Evolutionary conservation across 2,888 invertebrate species (phyloP).

Genomic region (Orthonychiurus folsomi): DNA sequence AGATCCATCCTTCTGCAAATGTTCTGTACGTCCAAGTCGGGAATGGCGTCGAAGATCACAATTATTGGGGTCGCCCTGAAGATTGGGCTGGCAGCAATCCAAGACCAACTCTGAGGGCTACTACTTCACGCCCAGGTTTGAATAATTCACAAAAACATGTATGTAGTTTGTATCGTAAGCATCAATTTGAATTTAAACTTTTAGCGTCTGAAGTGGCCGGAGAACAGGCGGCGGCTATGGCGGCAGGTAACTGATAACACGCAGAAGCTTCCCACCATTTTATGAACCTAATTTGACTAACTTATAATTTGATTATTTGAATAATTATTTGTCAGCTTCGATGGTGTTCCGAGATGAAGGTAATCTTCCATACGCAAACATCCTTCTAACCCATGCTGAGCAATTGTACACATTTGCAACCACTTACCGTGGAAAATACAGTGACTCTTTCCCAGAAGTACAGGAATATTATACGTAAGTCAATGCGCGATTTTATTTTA

Average conservation of each 20-base stretch:
- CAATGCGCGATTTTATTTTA: not conserved
- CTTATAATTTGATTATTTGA: too few species aligned
- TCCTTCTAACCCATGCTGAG: conserved; percentile 47
- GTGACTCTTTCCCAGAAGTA: conserved; percentile 49
- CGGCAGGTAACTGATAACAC: too few species aligned
- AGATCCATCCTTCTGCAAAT: conserved; percentile 38
- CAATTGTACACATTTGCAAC: conserved; percentile 51
- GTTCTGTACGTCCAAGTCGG: conserved; percentile 44
- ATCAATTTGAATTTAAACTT: too few species aligned
- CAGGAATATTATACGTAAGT: conserved; percentile 48
- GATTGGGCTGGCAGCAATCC: conserved; percentile 42
- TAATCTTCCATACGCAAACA: conserved; percentile 44
- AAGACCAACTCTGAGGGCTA: conserved; percentile 22
- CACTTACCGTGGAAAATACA: conserved; percentile 48
- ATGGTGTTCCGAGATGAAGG: conserved; percentile 45
- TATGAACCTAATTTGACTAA: too few species aligned
- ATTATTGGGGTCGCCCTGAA: conserved; percentile 55
- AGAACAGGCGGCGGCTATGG: conserved; percentile 53
- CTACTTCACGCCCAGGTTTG: conserved; percentile 17
- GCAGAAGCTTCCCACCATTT: too few species aligned
- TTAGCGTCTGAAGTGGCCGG: conserved; percentile 51
- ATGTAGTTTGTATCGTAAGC: too few species aligned
- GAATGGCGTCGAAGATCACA: conserved; percentile 43
- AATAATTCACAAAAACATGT: too few species aligned
- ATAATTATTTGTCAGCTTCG: too few species aligned